These are phyloP conservation scores for Hemicordylus capensis DNA, from an alignment of 2,113 vertebrate genomes.

Conservation along the genomic window DNA sequence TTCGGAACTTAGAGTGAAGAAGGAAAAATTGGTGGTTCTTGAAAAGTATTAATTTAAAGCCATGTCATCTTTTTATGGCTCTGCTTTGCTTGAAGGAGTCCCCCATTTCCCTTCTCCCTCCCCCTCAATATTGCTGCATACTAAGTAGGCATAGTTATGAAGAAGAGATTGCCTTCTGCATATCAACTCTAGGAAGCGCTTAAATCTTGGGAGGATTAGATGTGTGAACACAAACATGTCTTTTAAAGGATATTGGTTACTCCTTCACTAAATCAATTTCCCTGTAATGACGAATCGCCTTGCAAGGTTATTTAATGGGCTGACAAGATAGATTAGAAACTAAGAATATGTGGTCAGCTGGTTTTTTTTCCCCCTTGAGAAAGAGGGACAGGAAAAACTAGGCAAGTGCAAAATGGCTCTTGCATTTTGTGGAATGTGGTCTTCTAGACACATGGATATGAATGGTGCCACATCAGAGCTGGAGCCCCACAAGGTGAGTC, in stretches of 20 bases:
- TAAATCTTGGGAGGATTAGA: neutral
- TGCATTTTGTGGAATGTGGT: too few relatives aligned
- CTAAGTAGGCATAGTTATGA: too few relatives aligned
- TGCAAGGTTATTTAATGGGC: neutral
- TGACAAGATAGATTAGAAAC: neutral
- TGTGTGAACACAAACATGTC: neutral
- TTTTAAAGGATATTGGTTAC: neutral
- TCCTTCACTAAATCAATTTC: neutral
- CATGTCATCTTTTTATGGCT: conserved; percentile 7
- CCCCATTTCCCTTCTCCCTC: neutral
- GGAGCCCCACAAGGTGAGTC: too few relatives aligned
- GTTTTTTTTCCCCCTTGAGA: neutral
- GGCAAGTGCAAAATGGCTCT: neutral
- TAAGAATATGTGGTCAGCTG: neutral
- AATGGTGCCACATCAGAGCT: neutral
- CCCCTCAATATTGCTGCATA: neutral
- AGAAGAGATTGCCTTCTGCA: neutral
- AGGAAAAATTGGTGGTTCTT: neutral
- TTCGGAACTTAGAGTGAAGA: neutral
- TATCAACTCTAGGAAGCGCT: neutral
- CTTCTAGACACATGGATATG: neutral
- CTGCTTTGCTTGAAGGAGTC: conserved; percentile 10
- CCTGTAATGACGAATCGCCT: neutral
- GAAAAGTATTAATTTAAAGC: conserved; percentile 29
- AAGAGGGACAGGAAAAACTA: neutral